These are phyloP conservation scores for Fregetta grallaria DNA, from an alignment of 2,113 vertebrate species.

Conservation along the genomic window DNA sequence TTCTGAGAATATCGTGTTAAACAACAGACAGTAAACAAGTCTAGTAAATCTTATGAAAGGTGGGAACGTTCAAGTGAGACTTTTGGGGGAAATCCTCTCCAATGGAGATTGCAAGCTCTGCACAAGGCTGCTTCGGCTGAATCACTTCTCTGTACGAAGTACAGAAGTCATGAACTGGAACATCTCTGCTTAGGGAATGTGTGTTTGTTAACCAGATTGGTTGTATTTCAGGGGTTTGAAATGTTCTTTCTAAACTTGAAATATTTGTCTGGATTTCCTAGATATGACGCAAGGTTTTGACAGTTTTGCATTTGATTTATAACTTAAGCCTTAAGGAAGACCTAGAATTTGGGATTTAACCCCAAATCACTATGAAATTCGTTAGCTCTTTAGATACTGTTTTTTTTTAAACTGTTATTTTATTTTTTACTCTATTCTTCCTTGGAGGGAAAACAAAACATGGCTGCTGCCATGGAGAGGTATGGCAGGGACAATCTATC, in stretches of 20 bases:
- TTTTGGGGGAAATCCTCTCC: neutral
- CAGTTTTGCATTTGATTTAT: neutral
- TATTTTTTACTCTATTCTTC: neutral
- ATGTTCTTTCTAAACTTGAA: constrained; percentile 10
- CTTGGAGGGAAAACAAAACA: neutral
- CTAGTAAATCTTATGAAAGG: neutral
- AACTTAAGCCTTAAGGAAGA: neutral
- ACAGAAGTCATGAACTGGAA: neutral
- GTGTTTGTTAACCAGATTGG: neutral
- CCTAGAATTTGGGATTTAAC: neutral
- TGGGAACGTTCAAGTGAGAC: neutral
- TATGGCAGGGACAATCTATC: neutral
- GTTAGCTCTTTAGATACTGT: neutral
- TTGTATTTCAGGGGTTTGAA: constrained; percentile 16
- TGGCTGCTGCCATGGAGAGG: neutral
- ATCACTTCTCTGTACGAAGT: neutral
- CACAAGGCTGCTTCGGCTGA: neutral
- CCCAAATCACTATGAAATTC: neutral
- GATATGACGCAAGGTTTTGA: neutral
- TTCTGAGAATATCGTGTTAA: neutral
- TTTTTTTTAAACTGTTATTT: neutral
- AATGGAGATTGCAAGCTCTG: neutral
- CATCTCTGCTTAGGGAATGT: neutral
- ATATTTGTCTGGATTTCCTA: neutral
- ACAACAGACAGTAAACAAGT: neutral